Base-by-base conservation (phyloP, 2,888 invertebrate species). In the Epirrhoe alternata region DNA sequence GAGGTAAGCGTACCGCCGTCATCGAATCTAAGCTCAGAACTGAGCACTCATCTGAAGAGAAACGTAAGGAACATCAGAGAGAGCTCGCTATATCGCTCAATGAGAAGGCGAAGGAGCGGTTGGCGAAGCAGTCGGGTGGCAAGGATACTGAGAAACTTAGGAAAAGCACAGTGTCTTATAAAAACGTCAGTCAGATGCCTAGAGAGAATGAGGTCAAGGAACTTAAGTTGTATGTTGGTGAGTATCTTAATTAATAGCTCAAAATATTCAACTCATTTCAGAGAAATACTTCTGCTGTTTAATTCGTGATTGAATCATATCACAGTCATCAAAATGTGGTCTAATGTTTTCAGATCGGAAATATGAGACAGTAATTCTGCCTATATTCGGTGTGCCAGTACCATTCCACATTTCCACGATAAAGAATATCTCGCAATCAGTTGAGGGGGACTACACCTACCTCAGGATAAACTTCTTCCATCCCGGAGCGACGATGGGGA, bases 391-490 rank as follows among this genome's bases (percentile, higher is more conserved):
- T 66, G 94, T 98, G 53, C 97, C 99, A 0, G 98, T 98, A 68
- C 99, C 99, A 61, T 99, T 98, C 89, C 99, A 99, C 87, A 99
- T 99, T 85, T 98, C 99, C 5, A 99, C 98, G 6, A 98, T 99
- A 61, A 99, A 99, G 94, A 99, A 99, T 87, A 99, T 99, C 81
- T 99, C 99, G 0, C 98, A 99, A 89, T 98, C 99, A 0, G 98
- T 99, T 12, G 99, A 99, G 91, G 99, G 99, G 5, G 99, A 99
- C 88, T 99, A 99, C 91, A 99, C 99, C 0, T 99, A 99, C 89
- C 95, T 99, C 75, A 96, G 97, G 85, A 97, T 99, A 80, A 99
- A 99, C 90, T 99, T 99, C 89, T 99, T 98, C 92, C 99, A 99
- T 89, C 99, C 99, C 38, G 99, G 99, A 17, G 97, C 98, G 10